Evolutionary conservation across 1,140 invertebrate species (phyloP), one percentile per base, ranked within the genome.

Genomic region (Dryas iulia): DNA sequence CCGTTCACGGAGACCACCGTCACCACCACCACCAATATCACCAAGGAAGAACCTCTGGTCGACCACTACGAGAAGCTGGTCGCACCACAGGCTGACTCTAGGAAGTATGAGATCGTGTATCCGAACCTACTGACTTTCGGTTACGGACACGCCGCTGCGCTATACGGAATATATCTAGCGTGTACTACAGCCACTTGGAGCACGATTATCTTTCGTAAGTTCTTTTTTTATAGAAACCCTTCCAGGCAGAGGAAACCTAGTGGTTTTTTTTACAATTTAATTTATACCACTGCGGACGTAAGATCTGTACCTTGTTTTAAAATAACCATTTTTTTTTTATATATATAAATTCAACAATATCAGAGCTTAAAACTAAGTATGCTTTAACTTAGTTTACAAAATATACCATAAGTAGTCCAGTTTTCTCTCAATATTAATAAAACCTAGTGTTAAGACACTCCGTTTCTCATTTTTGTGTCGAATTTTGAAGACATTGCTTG

Each of bases 81-180:
- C 0, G 75, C 77, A 1, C 80, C 82, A 2, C 77, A 83, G 53
- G 77, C 78, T 0, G 64, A 67, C 0, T 75, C 77, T 0, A 78
- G 78, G 12, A 78, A 84, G 25, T 77, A 73, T 24, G 21, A 87
- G 10, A 74, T 86, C 8, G 59, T 82, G 0, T 82, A 87, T 23
- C 26, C 12, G 0, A 85, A 83, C 58, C 11, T 86, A 0, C 0
- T 83, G 0, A 79, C 71, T 0, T 97, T 98, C 80, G 67, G 84
- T 0, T 94, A 94, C 26, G 93, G 97, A 1, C 97, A 98, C 86
- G 1, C 95, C 0, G 94, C 93, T 14, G 95, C 96, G 0, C 8
- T 97, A 0, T 97, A 97, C 77, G 97, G 96, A 8, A 3, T 96
- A 0, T 97, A 95, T 69, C 92, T 97, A 1, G 89, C 93, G 35